Evolutionary conservation across 2,113 vertebrate genomes (phyloP).

Genomic region (Ctenomys sociabilis): DNA sequence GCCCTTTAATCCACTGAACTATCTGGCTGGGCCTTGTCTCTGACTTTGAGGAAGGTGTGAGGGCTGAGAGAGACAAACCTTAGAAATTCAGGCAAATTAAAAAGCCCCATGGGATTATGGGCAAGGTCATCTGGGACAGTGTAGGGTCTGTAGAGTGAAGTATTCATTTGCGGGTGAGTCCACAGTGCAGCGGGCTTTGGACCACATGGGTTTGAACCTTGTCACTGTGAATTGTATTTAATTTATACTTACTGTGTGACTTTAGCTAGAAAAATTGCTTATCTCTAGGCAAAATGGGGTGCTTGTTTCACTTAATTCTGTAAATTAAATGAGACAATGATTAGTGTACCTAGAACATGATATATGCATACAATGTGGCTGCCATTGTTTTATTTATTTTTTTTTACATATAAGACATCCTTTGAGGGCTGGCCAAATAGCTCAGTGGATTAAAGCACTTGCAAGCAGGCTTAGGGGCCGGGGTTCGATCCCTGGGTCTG

Average conservation of each 20-base stretch:
- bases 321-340: not conserved
- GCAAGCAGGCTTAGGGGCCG: too few species aligned
- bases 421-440: not conserved
- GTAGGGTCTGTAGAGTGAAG: not conserved
- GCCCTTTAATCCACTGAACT: too few species aligned
- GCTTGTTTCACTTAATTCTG: not conserved
- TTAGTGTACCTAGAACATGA: not conserved
- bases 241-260: not conserved
- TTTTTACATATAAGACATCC: not conserved
- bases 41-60: not conserved
- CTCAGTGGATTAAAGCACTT: too few species aligned
- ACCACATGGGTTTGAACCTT: not conserved
- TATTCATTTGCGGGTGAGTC: not conserved
- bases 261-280: not conserved
- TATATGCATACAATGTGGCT: not conserved
- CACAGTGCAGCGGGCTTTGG: not conserved
- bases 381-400: not conserved
- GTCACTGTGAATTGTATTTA: not conserved
- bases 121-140: not conserved
- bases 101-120: not conserved
- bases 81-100: constrained; percentile 8
- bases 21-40: not conserved
- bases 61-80: not conserved
- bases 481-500: too few species aligned
- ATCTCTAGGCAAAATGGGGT: not conserved